Evolutionary conservation across 2,113 vertebrate genomes (phyloP), one percentile per base, ranked within the genome.

Genomic region (Nettapus auritus): DNA sequence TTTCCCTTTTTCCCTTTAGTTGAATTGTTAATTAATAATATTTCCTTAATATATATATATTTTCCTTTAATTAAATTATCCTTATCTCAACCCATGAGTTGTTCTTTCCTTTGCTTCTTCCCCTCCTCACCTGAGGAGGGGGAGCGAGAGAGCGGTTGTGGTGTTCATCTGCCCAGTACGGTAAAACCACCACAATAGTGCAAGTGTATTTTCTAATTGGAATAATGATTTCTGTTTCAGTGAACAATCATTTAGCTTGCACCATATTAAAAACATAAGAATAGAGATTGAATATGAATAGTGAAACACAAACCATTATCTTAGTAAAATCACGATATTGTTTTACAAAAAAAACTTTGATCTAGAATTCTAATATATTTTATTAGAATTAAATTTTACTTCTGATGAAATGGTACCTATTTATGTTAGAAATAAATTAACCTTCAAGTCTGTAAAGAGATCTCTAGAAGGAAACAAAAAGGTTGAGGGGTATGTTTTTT

Each of bases 141-240:
- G n/a, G n/a, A n/a, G n/a, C n/a, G n/a, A n/a, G n/a, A n/a, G n/a
- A n/a, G n/a, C n/a, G n/a, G n/a, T n/a, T n/a, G n/a, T n/a, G n/a
- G n/a, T n/a, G n/a, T n/a, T n/a, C n/a, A n/a, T n/a, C n/a, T n/a
- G n/a, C n/a, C n/a, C n/a, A n/a, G n/a, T n/a, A n/a, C n/a, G n/a
- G n/a, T n/a, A n/a, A n/a, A n/a, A n/a, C n/a, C n/a, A n/a, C n/a
- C n/a, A n/a, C n/a, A n/a, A n/a, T n/a, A n/a, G 56, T 62, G 16
- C 68, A 68, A 77, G 21, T 71, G 70, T 29, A 15, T 11, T 68
- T 4, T 94, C 20, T 66, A 89, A 80, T 57, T 89, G 83, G 77
- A 96, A 95, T 91, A 95, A 42, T 38, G 70, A 86, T 82, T 91
- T 95, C 11, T 59, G 64, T 89, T 93, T 89, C 52, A 83, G 48